Evolutionary conservation across 2,888 invertebrate species (phyloP).

Genomic region (Xestia xanthographa): DNA sequence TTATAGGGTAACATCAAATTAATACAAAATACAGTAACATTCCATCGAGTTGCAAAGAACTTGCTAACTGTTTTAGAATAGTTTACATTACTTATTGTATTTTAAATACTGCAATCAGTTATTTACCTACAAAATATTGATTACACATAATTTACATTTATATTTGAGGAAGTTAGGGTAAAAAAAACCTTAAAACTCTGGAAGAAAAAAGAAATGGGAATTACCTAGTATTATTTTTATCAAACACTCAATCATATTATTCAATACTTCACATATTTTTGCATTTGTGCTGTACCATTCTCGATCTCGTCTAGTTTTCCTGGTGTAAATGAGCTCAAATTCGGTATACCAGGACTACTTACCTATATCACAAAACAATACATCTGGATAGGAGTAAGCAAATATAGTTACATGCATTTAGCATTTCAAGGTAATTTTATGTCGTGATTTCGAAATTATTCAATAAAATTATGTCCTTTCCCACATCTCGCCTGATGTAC

Average conservation of each 20-base stretch:
- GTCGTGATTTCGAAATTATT: constrained; percentile 31
- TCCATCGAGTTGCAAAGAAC: constrained; percentile 39
- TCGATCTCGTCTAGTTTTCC: constrained; percentile 23
- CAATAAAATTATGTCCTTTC: constrained; percentile 4
- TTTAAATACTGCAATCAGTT: constrained; percentile 48
- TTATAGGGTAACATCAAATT: constrained; percentile 75
- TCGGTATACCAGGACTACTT: constrained; percentile 29
- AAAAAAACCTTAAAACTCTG: constrained; percentile 55
- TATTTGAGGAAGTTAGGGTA: constrained; percentile 19
- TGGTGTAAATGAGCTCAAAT: constrained; percentile 46
- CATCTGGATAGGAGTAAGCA: constrained; percentile 37
- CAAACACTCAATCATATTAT: constrained; percentile 21
- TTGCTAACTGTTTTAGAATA: constrained; percentile 21
- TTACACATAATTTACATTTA: constrained; percentile 55
- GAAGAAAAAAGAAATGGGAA: constrained; percentile 18
- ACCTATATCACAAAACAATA: constrained; percentile 32
- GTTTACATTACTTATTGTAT: constrained; percentile 32
- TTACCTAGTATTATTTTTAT: constrained; percentile 3
- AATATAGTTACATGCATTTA: constrained; percentile 23
- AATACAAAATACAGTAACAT: constrained; percentile 66
- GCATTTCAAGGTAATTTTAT: constrained; percentile 29
- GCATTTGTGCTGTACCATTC: constrained; percentile 49
- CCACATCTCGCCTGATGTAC: constrained; percentile 35
- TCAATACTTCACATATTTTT: constrained; percentile 33
- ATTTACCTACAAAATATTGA: constrained; percentile 42